phyloP scores from a whole-genome alignment of 2,113 vertebrate genomes.

The Chaenogobius annularis region DNA sequence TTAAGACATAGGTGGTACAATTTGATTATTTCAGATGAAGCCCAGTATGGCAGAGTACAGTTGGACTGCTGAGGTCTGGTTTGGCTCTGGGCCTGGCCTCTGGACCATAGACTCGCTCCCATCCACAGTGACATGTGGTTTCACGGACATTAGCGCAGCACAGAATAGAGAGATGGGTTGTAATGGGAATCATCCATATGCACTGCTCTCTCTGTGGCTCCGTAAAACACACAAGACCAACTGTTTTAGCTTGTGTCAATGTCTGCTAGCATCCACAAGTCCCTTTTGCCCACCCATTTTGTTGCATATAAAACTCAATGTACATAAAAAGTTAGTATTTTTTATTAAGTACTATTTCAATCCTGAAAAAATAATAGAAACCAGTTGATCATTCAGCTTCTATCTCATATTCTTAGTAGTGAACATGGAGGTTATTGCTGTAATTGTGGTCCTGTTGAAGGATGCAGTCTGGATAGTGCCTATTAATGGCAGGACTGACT shows the following conservation, averaged over 20 bases:
- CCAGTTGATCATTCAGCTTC: background rate
- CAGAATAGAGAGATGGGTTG: slow-evolving; percentile 63
- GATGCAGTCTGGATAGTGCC: background rate
- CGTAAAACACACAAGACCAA: slow-evolving; percentile 66
- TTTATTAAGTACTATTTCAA: background rate
- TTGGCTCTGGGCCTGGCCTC: slow-evolving; percentile 61
- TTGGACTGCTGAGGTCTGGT: slow-evolving; percentile 55
- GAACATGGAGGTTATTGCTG: background rate
- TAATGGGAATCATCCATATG: slow-evolving; percentile 69
- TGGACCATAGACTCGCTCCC: slow-evolving; percentile 62
- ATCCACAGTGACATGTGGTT: slow-evolving; percentile 71
- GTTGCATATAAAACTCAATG: slow-evolving; percentile 7
- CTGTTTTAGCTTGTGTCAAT: slow-evolving; percentile 60
- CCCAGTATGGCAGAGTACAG: slow-evolving; percentile 33
- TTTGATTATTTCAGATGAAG: background rate
- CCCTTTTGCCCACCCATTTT: slow-evolving; percentile 32
- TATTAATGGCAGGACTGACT: background rate
- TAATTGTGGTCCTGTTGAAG: background rate
- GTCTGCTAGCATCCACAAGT: slow-evolving; percentile 39
- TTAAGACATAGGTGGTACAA: background rate
- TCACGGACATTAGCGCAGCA: slow-evolving; percentile 66
- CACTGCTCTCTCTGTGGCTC: slow-evolving; percentile 64
- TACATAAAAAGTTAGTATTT: background rate
- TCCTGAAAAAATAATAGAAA: background rate
- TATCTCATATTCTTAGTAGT: background rate